Evolutionary conservation across 2,797 vertebrate genomes (phyloP).

Genomic region (Percopsis omiscomaycus): DNA sequence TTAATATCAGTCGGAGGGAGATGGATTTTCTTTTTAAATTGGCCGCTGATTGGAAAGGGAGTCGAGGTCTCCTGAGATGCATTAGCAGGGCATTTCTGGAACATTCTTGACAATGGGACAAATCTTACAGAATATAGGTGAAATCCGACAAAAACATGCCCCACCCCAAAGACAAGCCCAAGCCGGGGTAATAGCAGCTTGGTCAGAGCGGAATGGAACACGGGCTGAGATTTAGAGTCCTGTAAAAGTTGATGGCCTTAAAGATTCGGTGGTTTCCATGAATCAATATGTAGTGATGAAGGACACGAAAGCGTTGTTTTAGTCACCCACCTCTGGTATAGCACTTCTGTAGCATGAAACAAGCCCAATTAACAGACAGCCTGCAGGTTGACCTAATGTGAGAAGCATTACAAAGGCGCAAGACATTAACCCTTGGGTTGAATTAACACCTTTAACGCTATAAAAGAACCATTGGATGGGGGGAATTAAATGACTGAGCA

Average conservation of each 20-base stretch:
- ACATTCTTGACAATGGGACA: neutral
- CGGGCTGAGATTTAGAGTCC: neutral
- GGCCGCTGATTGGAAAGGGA: constrained; percentile 28
- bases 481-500: constrained; percentile 9
- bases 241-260: neutral
- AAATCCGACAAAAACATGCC: no score
- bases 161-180: no score
- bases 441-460: constrained; percentile 36
- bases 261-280: constrained; percentile 2
- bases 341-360: constrained; percentile 27
- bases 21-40: constrained; percentile 36
- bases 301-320: neutral
- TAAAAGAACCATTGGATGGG: constrained; percentile 4
- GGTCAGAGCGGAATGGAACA: neutral
- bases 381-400: constrained; percentile 12
- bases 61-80: constrained; percentile 11
- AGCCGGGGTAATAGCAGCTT: no score
- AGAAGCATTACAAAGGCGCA: neutral
- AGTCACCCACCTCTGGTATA: neutral
- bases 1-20: constrained; percentile 46
- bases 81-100: neutral
- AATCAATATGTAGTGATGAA: constrained; percentile 15
- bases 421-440: constrained; percentile 40
- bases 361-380: constrained; percentile 39
- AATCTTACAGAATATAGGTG: neutral